A percentile compares a stretch with the other conserved stretches of the same genome.
phyloP scores from a whole-genome alignment of 2,113 vertebrate species.

The Pelecanus crispus region DNA sequence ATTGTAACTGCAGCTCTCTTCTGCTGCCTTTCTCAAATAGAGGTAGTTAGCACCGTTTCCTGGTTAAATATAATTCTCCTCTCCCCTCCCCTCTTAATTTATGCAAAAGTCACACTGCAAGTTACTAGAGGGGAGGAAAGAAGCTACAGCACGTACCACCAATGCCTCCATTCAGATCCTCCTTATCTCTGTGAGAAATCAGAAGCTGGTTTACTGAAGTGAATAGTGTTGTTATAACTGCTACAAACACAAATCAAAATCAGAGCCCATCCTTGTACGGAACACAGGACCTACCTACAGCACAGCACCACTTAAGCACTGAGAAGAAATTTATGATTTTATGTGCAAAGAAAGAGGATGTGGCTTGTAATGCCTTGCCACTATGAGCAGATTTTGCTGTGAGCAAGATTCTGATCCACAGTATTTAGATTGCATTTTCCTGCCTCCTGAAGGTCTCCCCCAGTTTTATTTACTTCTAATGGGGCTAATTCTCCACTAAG shows the following conservation, averaged over 20 bases:
- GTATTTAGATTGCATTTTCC: background rate
- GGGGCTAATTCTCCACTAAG: background rate
- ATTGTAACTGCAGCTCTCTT: background rate
- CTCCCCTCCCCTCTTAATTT: background rate
- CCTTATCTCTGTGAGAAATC: background rate
- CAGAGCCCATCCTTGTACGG: background rate
- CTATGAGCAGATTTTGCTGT: background rate
- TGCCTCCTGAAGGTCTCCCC: background rate
- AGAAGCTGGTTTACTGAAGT: background rate
- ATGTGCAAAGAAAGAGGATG: background rate
- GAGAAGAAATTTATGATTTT: background rate
- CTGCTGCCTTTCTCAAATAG: background rate
- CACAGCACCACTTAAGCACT: background rate
- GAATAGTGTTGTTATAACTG: background rate
- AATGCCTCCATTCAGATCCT: background rate
- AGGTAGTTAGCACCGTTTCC: background rate
- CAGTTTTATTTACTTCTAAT: background rate
- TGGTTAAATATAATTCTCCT: background rate
- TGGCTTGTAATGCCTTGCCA: background rate
- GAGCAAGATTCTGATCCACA: background rate
- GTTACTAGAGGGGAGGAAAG: background rate
- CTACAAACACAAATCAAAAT: background rate
- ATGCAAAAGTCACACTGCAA: background rate
- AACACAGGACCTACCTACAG: background rate
- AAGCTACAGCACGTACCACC: background rate